Percentiles rank a stretch among this genome's conserved stretches.
phyloP scores from a whole-genome alignment of 2,888 invertebrate species.

The Meteorus cinctellus region DNA sequence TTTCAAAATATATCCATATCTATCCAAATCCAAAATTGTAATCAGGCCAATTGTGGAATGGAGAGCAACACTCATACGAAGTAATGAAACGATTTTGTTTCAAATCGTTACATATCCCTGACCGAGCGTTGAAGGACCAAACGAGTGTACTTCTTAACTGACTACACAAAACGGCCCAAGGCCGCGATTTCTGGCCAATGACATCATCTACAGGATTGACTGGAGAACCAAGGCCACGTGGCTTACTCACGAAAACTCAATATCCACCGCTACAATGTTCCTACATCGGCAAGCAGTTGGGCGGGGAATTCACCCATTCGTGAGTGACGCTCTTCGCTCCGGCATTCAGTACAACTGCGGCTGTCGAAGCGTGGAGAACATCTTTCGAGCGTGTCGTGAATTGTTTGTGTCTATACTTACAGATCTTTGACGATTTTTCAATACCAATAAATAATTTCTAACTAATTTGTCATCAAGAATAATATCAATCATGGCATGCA shows the following conservation, averaged over 20 bases:
- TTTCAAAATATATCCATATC: conserved; percentile 21
- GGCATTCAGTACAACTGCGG: conserved; percentile 62
- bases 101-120: conserved; percentile 24
- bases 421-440: conserved; percentile 32
- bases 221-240: conserved; percentile 45
- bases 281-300: conserved; percentile 39
- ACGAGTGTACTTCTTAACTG: background rate
- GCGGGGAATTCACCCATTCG: conserved; percentile 44
- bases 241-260: conserved; percentile 36
- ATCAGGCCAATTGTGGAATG: conserved; percentile 23
- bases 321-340: conserved; percentile 44
- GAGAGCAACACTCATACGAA: background rate
- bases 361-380: conserved; percentile 55
- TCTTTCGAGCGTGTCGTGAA: conserved; percentile 18
- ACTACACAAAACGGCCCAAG: conserved; percentile 8
- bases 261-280: conserved; percentile 25
- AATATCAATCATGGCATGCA: conserved; percentile 79
- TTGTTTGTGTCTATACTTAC: conserved; percentile 20
- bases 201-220: conserved; percentile 37
- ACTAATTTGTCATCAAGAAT: conserved; percentile 30
- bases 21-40: conserved; percentile 26
- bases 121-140: conserved; percentile 39
- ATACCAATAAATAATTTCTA: conserved; percentile 15
- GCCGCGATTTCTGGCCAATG: conserved; percentile 36
- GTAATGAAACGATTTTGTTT: background rate